A percentile compares a stretch with the other conserved stretches of the same genome.
Evolutionary conservation across 2,797 vertebrate species (phyloP).

Genomic region (Rachycentron canadum): DNA sequence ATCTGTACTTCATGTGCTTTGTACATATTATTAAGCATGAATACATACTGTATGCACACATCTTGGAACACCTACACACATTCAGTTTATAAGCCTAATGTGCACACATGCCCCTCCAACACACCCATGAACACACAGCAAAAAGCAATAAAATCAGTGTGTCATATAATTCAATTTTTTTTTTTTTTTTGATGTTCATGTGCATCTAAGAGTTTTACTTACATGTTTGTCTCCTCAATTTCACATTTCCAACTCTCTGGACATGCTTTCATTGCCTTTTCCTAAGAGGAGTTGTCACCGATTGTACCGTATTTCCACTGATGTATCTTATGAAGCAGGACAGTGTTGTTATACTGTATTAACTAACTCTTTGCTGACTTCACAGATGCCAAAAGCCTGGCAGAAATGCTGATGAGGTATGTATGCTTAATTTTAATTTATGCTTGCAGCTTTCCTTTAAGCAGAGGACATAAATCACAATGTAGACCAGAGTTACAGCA

Average conservation of each 20-base stretch:
- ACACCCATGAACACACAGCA: background rate
- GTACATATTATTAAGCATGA: background rate
- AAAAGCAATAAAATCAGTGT: background rate
- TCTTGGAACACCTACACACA: background rate
- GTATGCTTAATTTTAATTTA: constrained; percentile 77
- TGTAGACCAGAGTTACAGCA: constrained; percentile 42
- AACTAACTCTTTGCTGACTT: constrained; percentile 82
- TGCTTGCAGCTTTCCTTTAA: constrained; percentile 62
- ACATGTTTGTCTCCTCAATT: background rate
- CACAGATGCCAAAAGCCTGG: constrained; percentile 99
- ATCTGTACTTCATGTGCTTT: background rate
- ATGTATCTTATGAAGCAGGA: constrained; percentile 50
- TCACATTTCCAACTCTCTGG: background rate
- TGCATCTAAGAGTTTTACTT: background rate
- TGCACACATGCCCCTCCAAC: constrained; percentile 9
- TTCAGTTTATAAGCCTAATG: background rate
- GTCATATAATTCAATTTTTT: constrained; percentile 13
- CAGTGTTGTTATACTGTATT: constrained; percentile 58
- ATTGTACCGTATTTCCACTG: constrained; percentile 31
- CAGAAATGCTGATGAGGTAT: constrained; percentile 99
- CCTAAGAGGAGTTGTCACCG: constrained; percentile 30
- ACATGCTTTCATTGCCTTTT: constrained; percentile 12
- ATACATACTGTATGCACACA: background rate
- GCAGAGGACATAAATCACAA: constrained; percentile 69
- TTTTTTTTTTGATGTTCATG: background rate